A percentile compares a stretch with the other conserved stretches of the same genome.
Evolutionary conservation across 1,140 invertebrate species (phyloP).

Genomic region (Nomia melanderi): DNA sequence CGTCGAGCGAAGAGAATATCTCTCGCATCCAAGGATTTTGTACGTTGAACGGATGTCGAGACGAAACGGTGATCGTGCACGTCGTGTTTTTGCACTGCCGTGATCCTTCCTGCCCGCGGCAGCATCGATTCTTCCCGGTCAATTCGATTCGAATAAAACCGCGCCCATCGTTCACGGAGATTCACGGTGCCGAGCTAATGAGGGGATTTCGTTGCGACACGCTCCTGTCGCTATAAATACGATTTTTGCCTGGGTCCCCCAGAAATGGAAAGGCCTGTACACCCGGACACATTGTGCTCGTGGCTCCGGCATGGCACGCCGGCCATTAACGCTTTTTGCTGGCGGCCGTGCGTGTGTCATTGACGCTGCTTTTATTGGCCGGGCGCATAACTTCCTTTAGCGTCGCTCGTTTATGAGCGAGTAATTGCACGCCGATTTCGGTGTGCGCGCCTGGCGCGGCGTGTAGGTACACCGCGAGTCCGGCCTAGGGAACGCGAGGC

Average conservation of each 20-base stretch:
- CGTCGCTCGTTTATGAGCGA: constrained; percentile 69
- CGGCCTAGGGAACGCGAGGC: constrained; percentile 7
- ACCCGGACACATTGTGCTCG: constrained; percentile 50
- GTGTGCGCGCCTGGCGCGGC: too few relatives aligned
- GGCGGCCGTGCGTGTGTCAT: constrained; percentile 62
- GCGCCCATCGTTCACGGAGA: too few relatives aligned
- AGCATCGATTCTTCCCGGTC: too few relatives aligned
- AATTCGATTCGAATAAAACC: too few relatives aligned
- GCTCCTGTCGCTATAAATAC: not conserved
- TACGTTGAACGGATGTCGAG: too few relatives aligned
- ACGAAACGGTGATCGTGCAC: too few relatives aligned
- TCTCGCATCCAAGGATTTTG: too few relatives aligned
- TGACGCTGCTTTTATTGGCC: constrained; percentile 65
- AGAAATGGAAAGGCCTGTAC: constrained; percentile 38
- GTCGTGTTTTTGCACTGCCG: too few relatives aligned
- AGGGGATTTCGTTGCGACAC: not conserved
- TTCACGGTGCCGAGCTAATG: not conserved
- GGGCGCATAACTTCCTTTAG: constrained; percentile 64
- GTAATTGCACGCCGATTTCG: constrained; percentile 70
- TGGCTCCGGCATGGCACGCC: constrained; percentile 32
- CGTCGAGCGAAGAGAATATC: too few relatives aligned
- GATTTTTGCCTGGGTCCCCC: not conserved
- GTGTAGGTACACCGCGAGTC: constrained; percentile 6
- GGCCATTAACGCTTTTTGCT: constrained; percentile 64
- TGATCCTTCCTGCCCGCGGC: too few relatives aligned